These are phyloP conservation scores for Scaptodrosophila lebanonensis DNA, from an alignment of 1,140 invertebrate species.

Conservation along the genomic window DNA sequence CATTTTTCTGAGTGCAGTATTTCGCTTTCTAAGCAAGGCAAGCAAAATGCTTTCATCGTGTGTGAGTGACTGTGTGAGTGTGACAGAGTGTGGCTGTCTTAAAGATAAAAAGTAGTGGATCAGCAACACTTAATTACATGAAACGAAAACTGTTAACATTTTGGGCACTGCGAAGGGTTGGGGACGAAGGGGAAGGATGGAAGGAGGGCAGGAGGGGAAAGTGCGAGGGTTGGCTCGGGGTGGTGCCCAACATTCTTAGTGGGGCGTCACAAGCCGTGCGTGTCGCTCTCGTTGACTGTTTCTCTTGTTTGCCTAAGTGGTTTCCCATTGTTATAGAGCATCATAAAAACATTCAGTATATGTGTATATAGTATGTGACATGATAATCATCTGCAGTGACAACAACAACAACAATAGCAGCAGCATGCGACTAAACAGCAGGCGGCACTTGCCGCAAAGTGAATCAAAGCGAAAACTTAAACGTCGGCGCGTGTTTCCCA, in stretches of 20 bases:
- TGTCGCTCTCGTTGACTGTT: background rate
- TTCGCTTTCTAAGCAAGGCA: slow-evolving; percentile 38
- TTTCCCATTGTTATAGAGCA: slow-evolving; percentile 26
- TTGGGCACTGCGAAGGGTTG: slow-evolving; percentile 2
- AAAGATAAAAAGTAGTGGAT: slow-evolving; percentile 69
- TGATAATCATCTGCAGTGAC: slow-evolving; percentile 54
- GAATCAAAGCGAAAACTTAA: background rate
- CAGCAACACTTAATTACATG: slow-evolving; percentile 73
- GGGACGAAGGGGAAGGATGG: background rate
- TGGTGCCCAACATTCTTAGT: no score
- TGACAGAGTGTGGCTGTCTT: slow-evolving; percentile 15
- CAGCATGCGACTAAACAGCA: background rate
- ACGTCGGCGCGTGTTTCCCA: slow-evolving; percentile 24
- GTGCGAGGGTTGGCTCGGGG: no score
- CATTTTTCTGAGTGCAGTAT: slow-evolving; percentile 23
- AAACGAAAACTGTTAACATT: slow-evolving; percentile 73
- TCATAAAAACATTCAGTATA: slow-evolving; percentile 30
- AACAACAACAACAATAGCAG: slow-evolving; percentile 25
- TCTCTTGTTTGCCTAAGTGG: slow-evolving; percentile 24
- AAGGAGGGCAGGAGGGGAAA: no score
- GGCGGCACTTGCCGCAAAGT: background rate
- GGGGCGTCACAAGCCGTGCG: no score
- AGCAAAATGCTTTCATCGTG: slow-evolving; percentile 50
- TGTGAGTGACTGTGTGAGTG: background rate
- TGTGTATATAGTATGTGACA: slow-evolving; percentile 42